A percentile compares a stretch with the other conserved stretches of the same genome.
phyloP scores from a whole-genome alignment of 1,140 invertebrate species.

The Rhopalosiphum padi region DNA sequence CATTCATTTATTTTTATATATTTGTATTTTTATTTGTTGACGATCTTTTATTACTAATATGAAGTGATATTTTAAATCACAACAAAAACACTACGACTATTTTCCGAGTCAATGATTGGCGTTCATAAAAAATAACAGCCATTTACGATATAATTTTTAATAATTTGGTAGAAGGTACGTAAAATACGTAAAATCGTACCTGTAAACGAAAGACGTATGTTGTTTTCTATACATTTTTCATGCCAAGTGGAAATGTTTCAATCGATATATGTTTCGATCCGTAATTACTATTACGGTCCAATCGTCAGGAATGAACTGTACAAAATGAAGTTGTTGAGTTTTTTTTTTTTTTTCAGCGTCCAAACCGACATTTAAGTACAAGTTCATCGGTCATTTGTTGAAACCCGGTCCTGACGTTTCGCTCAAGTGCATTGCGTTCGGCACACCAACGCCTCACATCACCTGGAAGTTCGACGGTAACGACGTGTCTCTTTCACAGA shows the following conservation, averaged over 20 bases:
- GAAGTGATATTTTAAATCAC: background rate
- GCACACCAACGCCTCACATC: slow-evolving; percentile 72
- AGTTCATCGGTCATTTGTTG: slow-evolving; percentile 70
- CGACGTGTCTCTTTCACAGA: slow-evolving; percentile 68
- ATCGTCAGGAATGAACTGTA: background rate
- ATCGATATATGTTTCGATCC: background rate
- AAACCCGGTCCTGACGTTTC: slow-evolving; percentile 69
- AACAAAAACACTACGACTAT: background rate
- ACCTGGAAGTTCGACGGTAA: slow-evolving; percentile 69
- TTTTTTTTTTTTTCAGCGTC: slow-evolving; percentile 42
- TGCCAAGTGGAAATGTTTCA: background rate
- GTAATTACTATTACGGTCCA: background rate
- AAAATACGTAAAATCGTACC: background rate
- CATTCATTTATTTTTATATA: background rate
- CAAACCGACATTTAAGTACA: slow-evolving; percentile 67
- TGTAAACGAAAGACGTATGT: background rate
- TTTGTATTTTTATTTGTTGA: background rate
- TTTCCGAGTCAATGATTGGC: background rate
- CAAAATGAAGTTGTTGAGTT: background rate
- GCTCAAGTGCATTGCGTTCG: slow-evolving; percentile 71
- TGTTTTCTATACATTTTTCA: background rate
- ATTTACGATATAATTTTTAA: background rate
- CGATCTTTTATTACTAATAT: background rate
- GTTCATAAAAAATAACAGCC: background rate
- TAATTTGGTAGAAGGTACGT: background rate